Evolutionary conservation across 2,113 vertebrate genomes (phyloP).

Genomic region (Corythornis cristatus): DNA sequence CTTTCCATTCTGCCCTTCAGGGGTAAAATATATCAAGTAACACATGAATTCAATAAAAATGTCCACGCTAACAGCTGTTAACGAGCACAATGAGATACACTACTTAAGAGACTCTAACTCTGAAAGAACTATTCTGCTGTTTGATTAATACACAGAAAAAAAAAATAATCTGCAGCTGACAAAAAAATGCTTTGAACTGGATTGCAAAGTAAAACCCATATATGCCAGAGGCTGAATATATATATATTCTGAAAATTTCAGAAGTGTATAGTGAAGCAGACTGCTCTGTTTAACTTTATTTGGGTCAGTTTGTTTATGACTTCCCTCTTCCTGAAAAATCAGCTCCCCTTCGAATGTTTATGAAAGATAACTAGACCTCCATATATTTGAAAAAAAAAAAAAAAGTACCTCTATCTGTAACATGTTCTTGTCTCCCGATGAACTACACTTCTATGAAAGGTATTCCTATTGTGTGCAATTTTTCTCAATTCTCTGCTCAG

Average conservation of each 20-base stretch:
- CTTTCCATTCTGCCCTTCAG: background rate
- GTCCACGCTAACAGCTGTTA: background rate
- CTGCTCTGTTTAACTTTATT: background rate
- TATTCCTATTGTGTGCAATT: background rate
- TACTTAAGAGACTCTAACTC: background rate
- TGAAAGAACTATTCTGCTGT: background rate
- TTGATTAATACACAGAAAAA: background rate
- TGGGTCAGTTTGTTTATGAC: background rate
- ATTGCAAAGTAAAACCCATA: background rate
- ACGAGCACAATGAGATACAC: background rate
- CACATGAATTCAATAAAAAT: background rate
- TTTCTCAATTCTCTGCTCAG: background rate
- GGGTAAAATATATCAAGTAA: background rate
- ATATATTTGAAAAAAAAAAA: background rate
- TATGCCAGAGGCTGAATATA: background rate
- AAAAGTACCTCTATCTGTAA: background rate
- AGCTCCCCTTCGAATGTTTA: background rate
- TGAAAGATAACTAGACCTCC: background rate
- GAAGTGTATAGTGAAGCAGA: background rate
- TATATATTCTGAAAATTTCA: background rate
- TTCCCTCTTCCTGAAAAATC: background rate
- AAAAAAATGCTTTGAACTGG: slow-evolving; percentile 9
- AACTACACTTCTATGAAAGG: background rate
- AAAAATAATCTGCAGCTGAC: background rate
- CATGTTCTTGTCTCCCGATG: background rate